Evolutionary conservation across 2,888 invertebrate species (phyloP), one percentile per base, ranked within the genome.

Genomic region (Tenthredo scrophulariae): DNA sequence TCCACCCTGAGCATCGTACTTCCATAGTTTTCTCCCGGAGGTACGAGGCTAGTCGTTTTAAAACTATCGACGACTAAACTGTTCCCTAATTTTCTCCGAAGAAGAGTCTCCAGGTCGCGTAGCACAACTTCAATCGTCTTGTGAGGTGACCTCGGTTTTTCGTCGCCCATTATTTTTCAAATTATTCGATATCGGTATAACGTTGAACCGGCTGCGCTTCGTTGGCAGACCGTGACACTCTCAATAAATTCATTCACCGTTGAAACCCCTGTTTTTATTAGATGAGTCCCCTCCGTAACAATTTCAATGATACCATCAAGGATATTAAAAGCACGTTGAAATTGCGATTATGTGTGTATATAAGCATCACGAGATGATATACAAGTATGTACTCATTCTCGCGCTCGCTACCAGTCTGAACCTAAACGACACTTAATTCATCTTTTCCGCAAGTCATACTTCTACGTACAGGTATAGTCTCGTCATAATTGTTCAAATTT

Each of bases 21-120:
- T 2, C 95, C 95, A 89, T 95, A 96, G 89, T 96, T 96, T 88
- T 96, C 96, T 0, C 96, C 96, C 0, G 94, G 94, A 26, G 94
- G 94, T 13, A 92, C 58, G 13, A 92, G 70, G 3, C 84, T 77
- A 22, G 87, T 82, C 0, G 87, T 88, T 1, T 87, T 86, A 46
- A 88, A 91, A 75, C 88, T 87, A 4, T 89, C 85, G 13, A 92
- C 89, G 7, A 87, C 75, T 4, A 92, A 4, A 15, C 15, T 33
- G 4, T 89, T 83, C 0, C 88, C 90, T 4, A 92, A 85, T 18
- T 84, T 87, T 22, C 87, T 87, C 1, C 87, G 88, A 2, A 93
- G 80, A 13, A 93, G 54, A 1, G 91, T 87, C 62, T 92, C 89
- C 62, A 92, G 77, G 10, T 92, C 90, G n/a, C 83, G 82, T 18